These are phyloP conservation scores for Tachysurus vachellii DNA, from an alignment of 2,113 vertebrate species.

Conservation along the genomic window DNA sequence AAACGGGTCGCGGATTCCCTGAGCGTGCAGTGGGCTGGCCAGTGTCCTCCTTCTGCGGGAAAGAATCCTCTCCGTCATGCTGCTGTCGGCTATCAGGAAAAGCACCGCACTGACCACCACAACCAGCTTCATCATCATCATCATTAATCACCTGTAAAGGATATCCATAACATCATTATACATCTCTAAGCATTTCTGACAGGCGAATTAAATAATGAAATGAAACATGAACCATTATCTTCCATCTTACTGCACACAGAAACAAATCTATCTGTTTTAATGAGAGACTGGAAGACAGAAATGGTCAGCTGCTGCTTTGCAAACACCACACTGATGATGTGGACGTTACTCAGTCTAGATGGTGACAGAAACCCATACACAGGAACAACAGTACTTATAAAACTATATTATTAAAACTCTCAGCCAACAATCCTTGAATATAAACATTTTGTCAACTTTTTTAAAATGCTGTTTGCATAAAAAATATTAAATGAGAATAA, in stretches of 20 bases:
- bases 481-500: neutral
- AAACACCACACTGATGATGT: neutral
- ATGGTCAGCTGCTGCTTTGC: neutral
- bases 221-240: neutral
- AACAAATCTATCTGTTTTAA: constrained; percentile 10
- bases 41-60: constrained; percentile 72
- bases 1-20: constrained; percentile 83
- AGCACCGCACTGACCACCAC: constrained; percentile 54
- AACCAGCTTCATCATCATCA: constrained; percentile 64
- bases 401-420: neutral
- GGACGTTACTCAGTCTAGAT: neutral
- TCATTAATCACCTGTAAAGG: constrained; percentile 60
- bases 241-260: constrained; percentile 11
- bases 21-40: constrained; percentile 78
- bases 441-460: constrained; percentile 14
- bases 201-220: neutral
- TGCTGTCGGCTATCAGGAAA: constrained; percentile 65
- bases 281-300: neutral
- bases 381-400: neutral
- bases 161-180: constrained; percentile 28
- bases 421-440: constrained; percentile 39
- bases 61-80: constrained; percentile 54
- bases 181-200: constrained; percentile 4
- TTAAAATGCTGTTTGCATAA: neutral
- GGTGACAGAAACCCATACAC: neutral